Evolutionary conservation across 2,113 vertebrate species (phyloP).

Genomic region (Rostratula benghalensis): DNA sequence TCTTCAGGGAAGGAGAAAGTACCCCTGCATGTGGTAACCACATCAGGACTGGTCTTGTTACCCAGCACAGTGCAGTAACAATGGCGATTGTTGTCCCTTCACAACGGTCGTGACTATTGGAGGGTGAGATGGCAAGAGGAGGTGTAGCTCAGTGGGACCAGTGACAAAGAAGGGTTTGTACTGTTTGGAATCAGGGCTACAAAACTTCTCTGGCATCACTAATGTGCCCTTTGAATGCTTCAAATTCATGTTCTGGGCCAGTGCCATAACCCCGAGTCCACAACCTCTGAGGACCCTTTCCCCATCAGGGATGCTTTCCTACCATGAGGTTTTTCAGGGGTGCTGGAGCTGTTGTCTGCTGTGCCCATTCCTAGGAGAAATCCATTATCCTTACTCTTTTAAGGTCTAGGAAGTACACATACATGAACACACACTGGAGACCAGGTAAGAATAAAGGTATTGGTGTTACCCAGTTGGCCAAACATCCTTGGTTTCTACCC

Average conservation of each 20-base stretch:
- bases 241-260: too few relatives aligned
- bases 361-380: background rate
- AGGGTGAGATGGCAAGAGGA: fast-evolving
- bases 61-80: background rate
- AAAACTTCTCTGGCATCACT: background rate
- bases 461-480: background rate
- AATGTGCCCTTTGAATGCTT: background rate
- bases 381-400: background rate
- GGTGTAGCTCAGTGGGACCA: background rate
- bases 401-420: background rate
- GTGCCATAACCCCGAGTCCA: background rate
- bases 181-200: background rate
- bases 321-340: background rate
- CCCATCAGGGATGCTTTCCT: background rate
- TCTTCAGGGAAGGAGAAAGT: background rate
- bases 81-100: background rate
- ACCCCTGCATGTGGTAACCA: background rate
- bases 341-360: background rate
- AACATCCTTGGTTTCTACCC: background rate
- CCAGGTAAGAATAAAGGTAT: background rate
- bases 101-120: background rate
- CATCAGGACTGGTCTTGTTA: background rate
- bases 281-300: background rate
- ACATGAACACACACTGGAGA: background rate
- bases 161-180: background rate